These are phyloP conservation scores for Chauna torquata DNA, from an alignment of 2,113 vertebrate genomes.

Conservation along the genomic window DNA sequence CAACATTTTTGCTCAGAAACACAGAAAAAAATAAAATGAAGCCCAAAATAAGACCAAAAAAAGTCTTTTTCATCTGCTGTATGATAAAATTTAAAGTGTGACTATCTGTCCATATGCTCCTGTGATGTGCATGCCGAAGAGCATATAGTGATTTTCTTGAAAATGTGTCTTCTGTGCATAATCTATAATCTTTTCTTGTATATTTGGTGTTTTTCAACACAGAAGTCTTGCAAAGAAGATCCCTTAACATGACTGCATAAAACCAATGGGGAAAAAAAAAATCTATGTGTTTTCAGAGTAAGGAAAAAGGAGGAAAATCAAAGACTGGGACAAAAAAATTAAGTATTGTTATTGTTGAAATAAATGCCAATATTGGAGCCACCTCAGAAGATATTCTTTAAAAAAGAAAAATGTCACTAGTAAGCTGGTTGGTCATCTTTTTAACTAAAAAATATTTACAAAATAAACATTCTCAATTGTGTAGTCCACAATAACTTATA, in stretches of 20 bases:
- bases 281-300: not conserved
- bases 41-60: not conserved
- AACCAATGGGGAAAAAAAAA: not conserved
- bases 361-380: not conserved
- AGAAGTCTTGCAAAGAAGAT: not conserved
- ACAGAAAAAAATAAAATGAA: not conserved
- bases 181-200: constrained; percentile 1
- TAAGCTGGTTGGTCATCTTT: not conserved
- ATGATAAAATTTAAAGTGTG: constrained; percentile 9
- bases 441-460: not conserved
- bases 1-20: not conserved
- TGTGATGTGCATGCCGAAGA: not conserved
- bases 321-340: not conserved
- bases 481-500: not conserved
- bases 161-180: not conserved
- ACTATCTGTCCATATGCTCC: constrained; percentile 13
- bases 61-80: not conserved
- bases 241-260: not conserved
- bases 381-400: not conserved
- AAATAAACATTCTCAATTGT: not conserved
- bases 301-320: not conserved
- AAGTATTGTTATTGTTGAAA: not conserved
- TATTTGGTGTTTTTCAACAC: constrained; percentile 2
- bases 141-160: not conserved
- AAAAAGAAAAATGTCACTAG: not conserved